Evolutionary conservation across 2,113 vertebrate genomes (phyloP).

Genomic region (Pavo muticus): DNA sequence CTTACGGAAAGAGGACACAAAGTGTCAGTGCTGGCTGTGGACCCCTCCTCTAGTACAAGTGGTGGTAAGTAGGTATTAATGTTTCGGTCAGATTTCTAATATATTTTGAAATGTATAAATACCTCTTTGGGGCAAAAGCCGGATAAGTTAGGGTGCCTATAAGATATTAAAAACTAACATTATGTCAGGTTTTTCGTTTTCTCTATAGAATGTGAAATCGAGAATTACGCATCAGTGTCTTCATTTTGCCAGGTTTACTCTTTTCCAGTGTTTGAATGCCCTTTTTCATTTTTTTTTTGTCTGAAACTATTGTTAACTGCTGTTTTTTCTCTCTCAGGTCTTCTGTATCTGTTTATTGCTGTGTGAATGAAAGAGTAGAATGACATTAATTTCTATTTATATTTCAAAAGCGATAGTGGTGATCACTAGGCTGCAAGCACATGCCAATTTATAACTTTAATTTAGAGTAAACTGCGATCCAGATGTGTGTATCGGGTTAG

Average conservation of each 20-base stretch:
- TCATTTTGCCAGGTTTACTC: neutral
- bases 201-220: rapidly evolving
- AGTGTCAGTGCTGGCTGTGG: constrained; percentile 94
- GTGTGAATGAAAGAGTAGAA: neutral
- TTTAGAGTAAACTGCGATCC: neutral
- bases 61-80: constrained; percentile 85
- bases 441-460: neutral
- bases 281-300: neutral
- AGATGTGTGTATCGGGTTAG: neutral
- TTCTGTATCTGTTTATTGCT: neutral
- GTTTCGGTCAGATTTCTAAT: neutral
- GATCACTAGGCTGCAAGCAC: neutral
- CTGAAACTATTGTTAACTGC: neutral
- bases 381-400: neutral
- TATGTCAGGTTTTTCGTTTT: neutral
- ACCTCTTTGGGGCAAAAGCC: neutral
- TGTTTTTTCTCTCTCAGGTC: neutral
- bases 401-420: neutral
- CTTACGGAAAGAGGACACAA: constrained; percentile 90
- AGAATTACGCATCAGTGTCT: neutral
- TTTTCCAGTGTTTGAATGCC: neutral
- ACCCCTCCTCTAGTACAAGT: constrained; percentile 95
- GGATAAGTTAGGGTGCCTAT: neutral
- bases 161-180: neutral
- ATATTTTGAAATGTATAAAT: neutral